Percentiles rank a stretch among this genome's conserved stretches.
Conservation (phyloP, 1,140 invertebrate species). For the Bilobella aurantiaca region DNA sequence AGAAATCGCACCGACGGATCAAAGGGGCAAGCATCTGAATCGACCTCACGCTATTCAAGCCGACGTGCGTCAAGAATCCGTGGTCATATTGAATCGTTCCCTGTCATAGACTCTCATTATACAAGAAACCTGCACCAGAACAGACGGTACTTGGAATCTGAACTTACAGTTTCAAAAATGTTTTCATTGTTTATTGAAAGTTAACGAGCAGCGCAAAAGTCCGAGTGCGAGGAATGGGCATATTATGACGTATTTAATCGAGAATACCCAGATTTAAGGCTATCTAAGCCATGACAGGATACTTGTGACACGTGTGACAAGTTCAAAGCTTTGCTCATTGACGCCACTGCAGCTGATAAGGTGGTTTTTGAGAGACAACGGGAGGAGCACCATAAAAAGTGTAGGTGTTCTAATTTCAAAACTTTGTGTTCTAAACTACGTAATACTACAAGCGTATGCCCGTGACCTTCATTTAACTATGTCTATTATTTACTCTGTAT, state of each 20-base stretch:
- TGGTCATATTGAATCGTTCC: not conserved
- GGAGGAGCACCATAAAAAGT: not conserved
- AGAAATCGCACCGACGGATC: not conserved
- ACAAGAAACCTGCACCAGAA: not conserved
- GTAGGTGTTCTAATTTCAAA: not conserved
- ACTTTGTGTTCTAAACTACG: not conserved
- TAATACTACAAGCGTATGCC: not conserved
- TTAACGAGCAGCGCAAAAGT: not conserved
- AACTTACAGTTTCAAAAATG: not conserved
- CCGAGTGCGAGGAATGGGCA: not conserved
- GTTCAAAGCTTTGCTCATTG: not conserved
- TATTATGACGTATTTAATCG: not conserved
- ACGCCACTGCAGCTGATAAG: not conserved
- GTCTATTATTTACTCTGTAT: not conserved
- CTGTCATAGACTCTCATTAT: not conserved
- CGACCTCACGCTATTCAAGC: not conserved
- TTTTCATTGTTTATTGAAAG: not conserved
- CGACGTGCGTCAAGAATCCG: no score
- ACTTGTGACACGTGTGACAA: slow-evolving; percentile 1
- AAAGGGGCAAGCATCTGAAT: not conserved
- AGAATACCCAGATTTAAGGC: not conserved
- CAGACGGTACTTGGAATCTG: not conserved
- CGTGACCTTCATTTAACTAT: not conserved
- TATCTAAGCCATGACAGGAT: not conserved
- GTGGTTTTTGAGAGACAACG: not conserved